These are phyloP conservation scores for Drosophila mayri DNA, from an alignment of 1,140 invertebrate genomes.

Conservation along the genomic window DNA sequence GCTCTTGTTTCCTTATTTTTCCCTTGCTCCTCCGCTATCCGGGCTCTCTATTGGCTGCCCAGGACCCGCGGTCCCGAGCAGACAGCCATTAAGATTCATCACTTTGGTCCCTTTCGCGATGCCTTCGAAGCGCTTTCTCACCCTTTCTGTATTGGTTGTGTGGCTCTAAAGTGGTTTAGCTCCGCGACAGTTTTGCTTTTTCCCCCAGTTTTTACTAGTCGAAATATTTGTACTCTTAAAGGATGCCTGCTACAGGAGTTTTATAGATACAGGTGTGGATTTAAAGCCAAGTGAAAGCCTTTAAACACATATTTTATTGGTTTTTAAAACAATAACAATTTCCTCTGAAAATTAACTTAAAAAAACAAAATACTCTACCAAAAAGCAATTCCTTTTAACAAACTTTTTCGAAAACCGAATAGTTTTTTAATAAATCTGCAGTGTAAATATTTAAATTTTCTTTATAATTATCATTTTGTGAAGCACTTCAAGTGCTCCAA, in stretches of 20 bases:
- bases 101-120: conserved; percentile 5
- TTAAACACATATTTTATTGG: too few species aligned
- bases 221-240: conserved; percentile 18
- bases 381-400: background rate
- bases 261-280: background rate
- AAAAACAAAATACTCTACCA: background rate
- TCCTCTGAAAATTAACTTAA: background rate
- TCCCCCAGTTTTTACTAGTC: conserved; percentile 63
- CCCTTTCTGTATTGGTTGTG: conserved; percentile 64
- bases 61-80: conserved; percentile 34
- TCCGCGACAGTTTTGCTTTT: conserved; percentile 69
- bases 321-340: background rate
- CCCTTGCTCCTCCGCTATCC: background rate
- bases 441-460: background rate
- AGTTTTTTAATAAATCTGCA: background rate
- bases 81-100: conserved; percentile 60
- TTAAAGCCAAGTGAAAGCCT: background rate
- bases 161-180: conserved; percentile 75
- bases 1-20: conserved; percentile 1
- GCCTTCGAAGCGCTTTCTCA: background rate
- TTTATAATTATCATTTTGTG: background rate
- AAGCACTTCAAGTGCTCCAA: background rate
- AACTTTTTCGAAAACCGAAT: background rate
- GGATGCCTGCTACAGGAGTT: background rate
- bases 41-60: conserved; percentile 41